phyloP scores from a whole-genome alignment of 2,113 vertebrate genomes.

The Zosterops borbonicus region DNA sequence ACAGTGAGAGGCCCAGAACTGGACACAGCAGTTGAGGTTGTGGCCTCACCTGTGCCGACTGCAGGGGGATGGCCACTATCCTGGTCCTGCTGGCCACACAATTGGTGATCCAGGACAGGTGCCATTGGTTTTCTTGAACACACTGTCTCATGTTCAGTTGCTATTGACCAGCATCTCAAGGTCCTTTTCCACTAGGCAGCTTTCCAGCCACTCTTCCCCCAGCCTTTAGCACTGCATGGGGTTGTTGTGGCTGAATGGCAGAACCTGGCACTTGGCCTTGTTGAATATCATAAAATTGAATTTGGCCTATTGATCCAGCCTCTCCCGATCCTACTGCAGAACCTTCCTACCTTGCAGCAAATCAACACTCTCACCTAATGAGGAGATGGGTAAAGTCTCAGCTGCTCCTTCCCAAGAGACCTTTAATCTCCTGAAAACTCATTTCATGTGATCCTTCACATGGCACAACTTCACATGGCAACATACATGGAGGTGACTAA shows the following conservation, averaged over 20 bases:
- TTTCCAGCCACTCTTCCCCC: neutral
- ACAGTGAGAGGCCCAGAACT: neutral
- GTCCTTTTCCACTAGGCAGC: neutral
- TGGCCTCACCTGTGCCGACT: neutral
- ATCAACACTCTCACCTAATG: neutral
- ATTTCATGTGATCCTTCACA: neutral
- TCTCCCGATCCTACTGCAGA: neutral
- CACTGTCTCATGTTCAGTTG: neutral
- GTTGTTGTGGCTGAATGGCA: neutral
- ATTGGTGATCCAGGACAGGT: neutral
- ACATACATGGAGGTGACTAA: neutral
- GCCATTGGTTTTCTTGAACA: neutral
- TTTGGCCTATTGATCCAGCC: neutral
- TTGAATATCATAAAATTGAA: neutral
- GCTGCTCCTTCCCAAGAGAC: neutral
- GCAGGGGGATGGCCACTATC: neutral
- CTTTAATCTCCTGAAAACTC: neutral
- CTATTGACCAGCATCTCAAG: neutral
- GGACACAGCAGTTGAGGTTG: neutral
- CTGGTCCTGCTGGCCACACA: neutral
- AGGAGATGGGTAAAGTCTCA: neutral
- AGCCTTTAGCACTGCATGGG: neutral
- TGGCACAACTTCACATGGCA: neutral
- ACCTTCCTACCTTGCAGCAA: neutral
- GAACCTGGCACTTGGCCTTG: neutral